Conservation (phyloP, 2,888 invertebrate genomes). For the Thelaira solivaga region DNA sequence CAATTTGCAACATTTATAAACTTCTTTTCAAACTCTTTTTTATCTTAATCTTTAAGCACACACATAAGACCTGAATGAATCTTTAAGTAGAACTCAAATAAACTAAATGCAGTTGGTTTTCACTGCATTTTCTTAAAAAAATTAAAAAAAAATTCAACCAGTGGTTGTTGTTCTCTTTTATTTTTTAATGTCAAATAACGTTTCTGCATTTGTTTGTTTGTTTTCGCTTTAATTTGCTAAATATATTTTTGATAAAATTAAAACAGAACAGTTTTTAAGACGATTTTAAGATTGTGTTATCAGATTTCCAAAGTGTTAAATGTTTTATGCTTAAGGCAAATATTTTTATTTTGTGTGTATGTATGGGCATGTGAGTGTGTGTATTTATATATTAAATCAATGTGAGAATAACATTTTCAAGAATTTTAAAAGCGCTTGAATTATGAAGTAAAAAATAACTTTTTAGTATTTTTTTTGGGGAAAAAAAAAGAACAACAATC, state of each 20-base stretch:
- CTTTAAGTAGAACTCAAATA: conserved; percentile 9
- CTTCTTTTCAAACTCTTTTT: conserved; percentile 12
- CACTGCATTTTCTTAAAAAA: conserved; percentile 8
- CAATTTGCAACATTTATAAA: conserved; percentile 2
- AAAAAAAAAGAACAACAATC: not conserved
- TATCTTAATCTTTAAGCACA: conserved; percentile 50
- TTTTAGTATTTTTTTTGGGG: not conserved
- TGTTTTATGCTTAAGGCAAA: conserved; percentile 28
- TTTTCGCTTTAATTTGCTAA: not conserved
- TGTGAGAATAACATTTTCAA: conserved; percentile 27
- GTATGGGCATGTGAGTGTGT: too few relatives aligned
- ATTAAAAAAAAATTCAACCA: not conserved
- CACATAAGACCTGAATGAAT: conserved; percentile 2
- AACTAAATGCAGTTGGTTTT: conserved; percentile 36
- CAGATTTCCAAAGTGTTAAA: conserved; percentile 54
- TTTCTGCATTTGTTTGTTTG: not conserved
- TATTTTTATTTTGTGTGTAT: not conserved
- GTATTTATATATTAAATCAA: conserved; percentile 38
- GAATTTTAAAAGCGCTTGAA: not conserved
- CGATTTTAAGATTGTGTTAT: conserved; percentile 45
- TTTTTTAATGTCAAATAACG: not conserved
- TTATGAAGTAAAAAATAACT: not conserved
- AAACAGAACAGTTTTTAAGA: conserved; percentile 33
- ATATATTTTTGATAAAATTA: conserved; percentile 22
- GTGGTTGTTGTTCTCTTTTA: not conserved